phyloP scores from a whole-genome alignment of 2,797 vertebrate species.

The Anabacerthia variegaticeps region DNA sequence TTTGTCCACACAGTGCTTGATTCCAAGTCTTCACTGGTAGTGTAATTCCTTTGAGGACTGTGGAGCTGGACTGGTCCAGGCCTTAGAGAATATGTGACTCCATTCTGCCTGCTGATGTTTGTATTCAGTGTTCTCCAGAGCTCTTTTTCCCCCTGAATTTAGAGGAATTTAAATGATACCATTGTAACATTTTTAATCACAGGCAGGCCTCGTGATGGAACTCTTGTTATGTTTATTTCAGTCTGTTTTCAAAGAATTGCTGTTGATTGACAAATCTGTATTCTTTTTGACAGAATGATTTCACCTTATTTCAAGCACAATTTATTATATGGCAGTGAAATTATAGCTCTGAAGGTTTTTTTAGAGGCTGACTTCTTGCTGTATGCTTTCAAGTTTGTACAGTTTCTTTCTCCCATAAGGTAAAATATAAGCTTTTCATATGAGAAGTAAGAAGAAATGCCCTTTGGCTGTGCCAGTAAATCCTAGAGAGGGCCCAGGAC shows the following conservation, averaged over 20 bases:
- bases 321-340: background rate
- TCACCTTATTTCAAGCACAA: background rate
- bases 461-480: background rate
- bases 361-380: background rate
- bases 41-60: background rate
- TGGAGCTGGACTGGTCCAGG: background rate
- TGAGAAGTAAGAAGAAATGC: background rate
- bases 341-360: background rate
- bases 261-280: background rate
- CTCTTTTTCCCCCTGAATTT: background rate
- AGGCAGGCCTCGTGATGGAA: background rate
- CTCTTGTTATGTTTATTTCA: background rate
- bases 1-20: background rate
- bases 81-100: background rate
- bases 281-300: slow-evolving; percentile 23
- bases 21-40: background rate
- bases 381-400: background rate
- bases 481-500: background rate
- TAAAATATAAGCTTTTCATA: background rate
- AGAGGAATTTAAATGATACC: background rate
- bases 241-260: background rate
- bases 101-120: background rate
- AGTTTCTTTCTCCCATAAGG: background rate
- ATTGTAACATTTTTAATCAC: background rate
- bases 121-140: background rate